These are phyloP conservation scores for Limenitis camilla DNA, from an alignment of 2,888 invertebrate species.

Conservation along the genomic window DNA sequence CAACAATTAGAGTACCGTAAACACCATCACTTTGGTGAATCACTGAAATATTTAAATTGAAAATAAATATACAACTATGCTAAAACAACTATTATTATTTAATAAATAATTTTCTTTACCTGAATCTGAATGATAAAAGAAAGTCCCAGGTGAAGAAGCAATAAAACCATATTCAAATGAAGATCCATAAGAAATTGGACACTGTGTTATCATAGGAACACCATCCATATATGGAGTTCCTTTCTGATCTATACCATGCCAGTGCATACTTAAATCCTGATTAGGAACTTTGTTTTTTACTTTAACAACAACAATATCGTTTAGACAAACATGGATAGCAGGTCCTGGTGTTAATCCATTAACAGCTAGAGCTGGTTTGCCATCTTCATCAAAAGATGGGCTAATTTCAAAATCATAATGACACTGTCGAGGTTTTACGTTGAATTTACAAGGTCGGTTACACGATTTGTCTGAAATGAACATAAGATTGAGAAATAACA, in stretches of 20 bases:
- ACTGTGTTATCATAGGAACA: slow-evolving; percentile 84
- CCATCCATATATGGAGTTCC: slow-evolving; percentile 85
- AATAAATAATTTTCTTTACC: no score
- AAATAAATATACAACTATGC: no score
- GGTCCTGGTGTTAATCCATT: slow-evolving; percentile 69
- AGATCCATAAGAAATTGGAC: slow-evolving; percentile 79
- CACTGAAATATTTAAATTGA: slow-evolving; percentile 47
- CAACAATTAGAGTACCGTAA: slow-evolving; percentile 73
- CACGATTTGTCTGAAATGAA: slow-evolving; percentile 56
- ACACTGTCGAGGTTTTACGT: slow-evolving; percentile 63
- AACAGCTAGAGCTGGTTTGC: slow-evolving; percentile 44
- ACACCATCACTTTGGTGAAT: slow-evolving; percentile 76
- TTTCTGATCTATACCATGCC: slow-evolving; percentile 80
- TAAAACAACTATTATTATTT: no score
- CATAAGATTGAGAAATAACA: slow-evolving; percentile 15
- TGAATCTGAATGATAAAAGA: slow-evolving; percentile 82
- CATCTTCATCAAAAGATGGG: slow-evolving; percentile 45
- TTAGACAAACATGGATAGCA: slow-evolving; percentile 78
- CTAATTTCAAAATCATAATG: slow-evolving; percentile 55
- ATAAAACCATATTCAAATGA: slow-evolving; percentile 82
- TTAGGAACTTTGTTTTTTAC: slow-evolving; percentile 81
- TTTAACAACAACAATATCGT: slow-evolving; percentile 83
- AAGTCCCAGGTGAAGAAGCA: slow-evolving; percentile 80
- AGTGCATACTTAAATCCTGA: slow-evolving; percentile 81
- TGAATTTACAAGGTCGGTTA: slow-evolving; percentile 67